Percentiles rank a stretch among this genome's conserved stretches.
phyloP scores from a whole-genome alignment of 2,888 invertebrate genomes.

The Drosophila melanosoma region DNA sequence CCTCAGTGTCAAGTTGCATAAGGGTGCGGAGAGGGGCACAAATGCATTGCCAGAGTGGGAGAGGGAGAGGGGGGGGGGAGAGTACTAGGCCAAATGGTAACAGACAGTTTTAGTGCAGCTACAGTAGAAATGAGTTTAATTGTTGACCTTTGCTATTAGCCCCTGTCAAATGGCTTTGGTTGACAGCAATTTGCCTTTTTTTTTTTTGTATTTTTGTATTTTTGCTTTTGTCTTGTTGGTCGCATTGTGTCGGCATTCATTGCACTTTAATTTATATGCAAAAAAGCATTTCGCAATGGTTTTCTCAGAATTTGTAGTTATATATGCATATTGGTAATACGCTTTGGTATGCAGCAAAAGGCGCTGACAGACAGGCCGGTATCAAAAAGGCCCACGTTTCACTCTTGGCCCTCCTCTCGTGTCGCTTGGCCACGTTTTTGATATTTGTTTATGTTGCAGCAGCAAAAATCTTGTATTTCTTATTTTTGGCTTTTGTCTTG shows the following conservation, averaged over 20 bases:
- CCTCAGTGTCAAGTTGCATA: constrained; percentile 52
- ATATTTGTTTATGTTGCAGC: constrained; percentile 57
- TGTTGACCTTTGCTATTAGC: constrained; percentile 80
- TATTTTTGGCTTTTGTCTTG: constrained; percentile 17
- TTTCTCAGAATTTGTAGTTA: constrained; percentile 63
- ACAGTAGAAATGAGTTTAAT: constrained; percentile 72
- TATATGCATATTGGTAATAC: constrained; percentile 38
- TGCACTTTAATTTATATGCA: constrained; percentile 71
- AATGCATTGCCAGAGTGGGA: constrained; percentile 64
- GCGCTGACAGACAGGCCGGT: constrained; percentile 66
- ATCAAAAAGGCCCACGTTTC: constrained; percentile 31
- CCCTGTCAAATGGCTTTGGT: constrained; percentile 73
- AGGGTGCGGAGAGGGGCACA: constrained; percentile 39
- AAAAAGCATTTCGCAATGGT: constrained; percentile 62
- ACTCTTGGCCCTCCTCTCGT: constrained; percentile 39
- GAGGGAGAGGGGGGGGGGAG: neutral
- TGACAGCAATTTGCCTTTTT: constrained; percentile 60
- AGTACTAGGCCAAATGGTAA: constrained; percentile 12
- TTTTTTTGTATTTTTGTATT: neutral
- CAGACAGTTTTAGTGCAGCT: constrained; percentile 63
- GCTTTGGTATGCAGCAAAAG: constrained; percentile 64
- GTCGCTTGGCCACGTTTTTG: constrained; percentile 57
- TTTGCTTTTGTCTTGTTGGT: constrained; percentile 16
- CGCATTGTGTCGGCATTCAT: constrained; percentile 29
- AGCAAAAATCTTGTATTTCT: neutral